Base-by-base conservation (phyloP, 2,797 vertebrate species). In the Euthynnus affinis region DNA sequence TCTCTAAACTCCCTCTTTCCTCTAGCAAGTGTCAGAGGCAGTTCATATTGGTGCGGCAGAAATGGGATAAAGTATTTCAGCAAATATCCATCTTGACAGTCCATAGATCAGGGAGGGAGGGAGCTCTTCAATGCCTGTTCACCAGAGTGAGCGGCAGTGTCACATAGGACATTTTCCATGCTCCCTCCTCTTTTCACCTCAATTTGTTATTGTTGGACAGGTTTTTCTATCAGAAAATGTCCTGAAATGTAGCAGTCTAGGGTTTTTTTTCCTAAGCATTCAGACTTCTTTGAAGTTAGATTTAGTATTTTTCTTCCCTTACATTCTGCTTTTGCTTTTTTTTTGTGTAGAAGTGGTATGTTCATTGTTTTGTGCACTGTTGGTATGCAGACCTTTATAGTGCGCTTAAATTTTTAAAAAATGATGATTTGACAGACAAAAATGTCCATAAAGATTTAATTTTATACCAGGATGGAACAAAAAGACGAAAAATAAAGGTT, bases 21-120 rank as follows among this genome's bases (percentile, higher is more conserved):
- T 80, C 61, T 61, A 84, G 66, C 65, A 60, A 70, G 76, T 85
- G 81, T 91, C 89, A 86, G 64, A 78, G 74, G 70, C 71, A 92
- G 58, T 89, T 94, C 78, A 84, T 80, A 74, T 88, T 87, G 86
- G 83, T 83, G 79, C 65, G 71, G 78, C 79, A 83, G 76, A 80
- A 90, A 93, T 89, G 57, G 87, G 84, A 90, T 90, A 90, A 93
- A 83, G 78, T 91, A 94, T 92, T 90, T 93, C 81, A 81, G 69
- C 86, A 89, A 83, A 80, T 93, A 91, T 90, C 80, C 66, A 83
- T 91, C 76, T 72, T 94, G 92, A 91, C 88, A 92, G 74, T 91
- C 92, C 93, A 94, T 95, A 92, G 88, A 95, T 94, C 86, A 91
- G 79, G 86, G 83, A 84, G 82, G 70, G 74, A 86, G 91, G 79